Evolutionary conservation across 2,888 invertebrate genomes (phyloP), one percentile per base, ranked within the genome.

Genomic region (Crepidodera aurea): DNA sequence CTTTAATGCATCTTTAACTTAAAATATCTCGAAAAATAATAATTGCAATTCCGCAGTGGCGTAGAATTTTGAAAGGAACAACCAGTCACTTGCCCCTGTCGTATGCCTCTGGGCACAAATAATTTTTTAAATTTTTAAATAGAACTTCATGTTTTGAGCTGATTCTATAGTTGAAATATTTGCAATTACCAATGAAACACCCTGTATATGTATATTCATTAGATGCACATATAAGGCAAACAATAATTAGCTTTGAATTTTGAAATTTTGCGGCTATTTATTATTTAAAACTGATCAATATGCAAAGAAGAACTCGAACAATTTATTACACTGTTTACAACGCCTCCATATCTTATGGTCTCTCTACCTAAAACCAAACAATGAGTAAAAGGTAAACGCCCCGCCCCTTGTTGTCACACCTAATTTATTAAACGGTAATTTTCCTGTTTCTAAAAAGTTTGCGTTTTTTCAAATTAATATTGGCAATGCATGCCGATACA

Each of bases 351-450:
- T 42, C 29, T 42, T 32, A 32, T 29, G 54, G 42, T 54, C 44
- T 42, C 32, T 54, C 42, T 18, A 54, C 54, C 42, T 54, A 18
- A 44, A 27, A 48, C 34, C 57, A 57, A 57, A 57, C 57, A 57
- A 57, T 57, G 57, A 57, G 57, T 48, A 48, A 57, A 57, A 57
- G 50, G 48, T 50, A 57, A 50, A 50, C 16, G 37, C 18, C 15
- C 57, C 57, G 57, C 57, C 57, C 27, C 48, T 57, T 39, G 57
- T 57, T 44, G 57, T 57, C 57, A 40, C 57, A 57, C 57, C 57
- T 57, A 50, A 57, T 57, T 57, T 57, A 57, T 57, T 48, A 57
- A 50, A 50, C 48, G 16, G 27, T 50, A 25, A 57, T 50, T 57
- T 57, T 57, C 48, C 44, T 12, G 10, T 54, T 54, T 32, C 4